Percentiles rank a stretch among this genome's conserved stretches.
Evolutionary conservation across 64 coral and sea anemone genomes (phyloP).

Genomic region (Montipora sp.): DNA sequence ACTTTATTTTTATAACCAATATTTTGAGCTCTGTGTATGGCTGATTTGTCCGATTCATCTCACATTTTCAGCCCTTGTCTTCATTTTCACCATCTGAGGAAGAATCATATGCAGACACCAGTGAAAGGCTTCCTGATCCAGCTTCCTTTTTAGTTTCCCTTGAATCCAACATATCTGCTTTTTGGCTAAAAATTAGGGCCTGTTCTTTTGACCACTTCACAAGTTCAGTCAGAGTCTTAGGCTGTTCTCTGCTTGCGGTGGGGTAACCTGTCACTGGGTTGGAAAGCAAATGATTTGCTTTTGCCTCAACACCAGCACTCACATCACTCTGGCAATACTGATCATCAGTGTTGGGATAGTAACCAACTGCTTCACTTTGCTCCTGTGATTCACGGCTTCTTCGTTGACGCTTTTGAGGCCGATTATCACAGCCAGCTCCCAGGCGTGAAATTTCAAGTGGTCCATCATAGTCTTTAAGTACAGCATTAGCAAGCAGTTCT

Average conservation of each 20-base stretch:
- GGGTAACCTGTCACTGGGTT: background rate
- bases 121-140: background rate
- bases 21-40: no score
- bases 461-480: constrained; percentile 26
- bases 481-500: constrained; percentile 40
- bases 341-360: constrained; percentile 84
- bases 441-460: constrained; percentile 18
- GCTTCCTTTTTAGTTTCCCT: background rate
- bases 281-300: background rate
- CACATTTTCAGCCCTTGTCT: background rate
- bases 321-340: constrained; percentile 37
- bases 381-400: background rate
- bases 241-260: constrained; percentile 27
- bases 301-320: background rate
- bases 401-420: background rate
- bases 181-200: background rate
- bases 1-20: no score
- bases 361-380: constrained; percentile 55
- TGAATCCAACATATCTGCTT: background rate
- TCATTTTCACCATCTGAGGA: constrained; percentile 75
- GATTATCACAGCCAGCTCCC: background rate
- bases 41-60: background rate
- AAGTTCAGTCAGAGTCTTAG: constrained; percentile 83
- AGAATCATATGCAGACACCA: constrained; percentile 89
- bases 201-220: constrained; percentile 87